Evolutionary conservation across 2,113 vertebrate species (phyloP).

Genomic region (Danio rerio): DNA sequence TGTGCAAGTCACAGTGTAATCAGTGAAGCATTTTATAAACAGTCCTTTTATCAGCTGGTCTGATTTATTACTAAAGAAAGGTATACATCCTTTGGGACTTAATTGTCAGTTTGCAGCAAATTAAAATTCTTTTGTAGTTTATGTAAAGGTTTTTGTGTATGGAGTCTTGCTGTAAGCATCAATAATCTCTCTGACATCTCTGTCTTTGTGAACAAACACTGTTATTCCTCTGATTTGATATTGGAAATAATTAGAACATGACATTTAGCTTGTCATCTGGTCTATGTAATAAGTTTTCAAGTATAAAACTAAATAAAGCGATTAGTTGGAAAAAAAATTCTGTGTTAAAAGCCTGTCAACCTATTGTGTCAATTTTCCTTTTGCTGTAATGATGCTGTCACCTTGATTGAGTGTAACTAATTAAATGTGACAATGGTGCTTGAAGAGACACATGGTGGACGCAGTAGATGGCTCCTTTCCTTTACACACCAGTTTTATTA

Average conservation of each 20-base stretch:
- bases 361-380: constrained; percentile 60
- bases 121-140: too few relatives aligned
- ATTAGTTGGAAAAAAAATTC: background rate
- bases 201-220: background rate
- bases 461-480: constrained; percentile 61
- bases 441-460: constrained; percentile 66
- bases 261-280: background rate
- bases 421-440: constrained; percentile 72
- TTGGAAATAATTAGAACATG: background rate
- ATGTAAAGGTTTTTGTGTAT: background rate
- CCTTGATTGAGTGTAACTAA: constrained; percentile 70
- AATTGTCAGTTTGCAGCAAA: too few relatives aligned
- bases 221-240: background rate
- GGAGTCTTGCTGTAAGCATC: background rate
- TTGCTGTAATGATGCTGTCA: constrained; percentile 71
- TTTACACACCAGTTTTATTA: constrained; percentile 48
- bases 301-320: background rate
- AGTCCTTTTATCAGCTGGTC: too few relatives aligned
- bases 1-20: too few relatives aligned
- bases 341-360: background rate
- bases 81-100: too few relatives aligned
- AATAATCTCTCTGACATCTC: background rate
- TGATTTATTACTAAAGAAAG: too few relatives aligned
- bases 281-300: background rate
- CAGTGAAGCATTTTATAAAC: too few relatives aligned